Evolutionary conservation across 2,113 vertebrate genomes (phyloP), one percentile per base, ranked within the genome.

Genomic region (Callopanchax toddi): DNA sequence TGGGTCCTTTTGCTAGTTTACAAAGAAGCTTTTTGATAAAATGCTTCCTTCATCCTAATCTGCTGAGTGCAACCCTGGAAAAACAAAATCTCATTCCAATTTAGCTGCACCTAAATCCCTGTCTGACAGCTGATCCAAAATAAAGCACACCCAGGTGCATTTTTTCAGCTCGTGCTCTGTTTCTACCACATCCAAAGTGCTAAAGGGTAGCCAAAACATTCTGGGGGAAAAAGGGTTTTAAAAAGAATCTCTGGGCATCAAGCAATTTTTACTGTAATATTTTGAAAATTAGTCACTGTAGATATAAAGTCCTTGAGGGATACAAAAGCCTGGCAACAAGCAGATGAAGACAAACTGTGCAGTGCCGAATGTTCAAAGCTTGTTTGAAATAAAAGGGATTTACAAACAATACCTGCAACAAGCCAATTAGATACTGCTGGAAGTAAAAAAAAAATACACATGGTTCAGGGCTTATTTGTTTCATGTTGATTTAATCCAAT

Each of bases 401-500:
- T 60, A 45, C 49, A 37, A 59, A 44, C 48, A 61, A 64, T 71
- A 79, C 79, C 36, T 80, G 48, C 70, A 63, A 48, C 61, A 49
- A 76, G 76, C 60, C 70, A 71, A 68, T 82, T 74, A 73, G 37
- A 21, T 17, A 0, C 25, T 62, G 15, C 40, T 44, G 25, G 42
- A 12, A 65, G n/a, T 13, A 45, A 37, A 43, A 2, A 57, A 63
- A n/a, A n/a, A n/a, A n/a, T n/a, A n/a, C n/a, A n/a, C 15, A 22
- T 54, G 20, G 65, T 69, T 60, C 40, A 20, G 37, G 16, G 23
- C 25, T 60, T 54, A 51, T 83, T 75, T 16, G 58, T 74, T 77
- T 79, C 49, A 59, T 66, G 64, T 57, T 56, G 69, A 71, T 74
- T 85, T 63, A 79, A 78, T 81, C 49, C 59, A 74, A 80, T 83